A percentile compares a stretch with the other conserved stretches of the same genome.
Evolutionary conservation across 2,797 vertebrate genomes (phyloP).

Genomic region (Steatocranus sp.): DNA sequence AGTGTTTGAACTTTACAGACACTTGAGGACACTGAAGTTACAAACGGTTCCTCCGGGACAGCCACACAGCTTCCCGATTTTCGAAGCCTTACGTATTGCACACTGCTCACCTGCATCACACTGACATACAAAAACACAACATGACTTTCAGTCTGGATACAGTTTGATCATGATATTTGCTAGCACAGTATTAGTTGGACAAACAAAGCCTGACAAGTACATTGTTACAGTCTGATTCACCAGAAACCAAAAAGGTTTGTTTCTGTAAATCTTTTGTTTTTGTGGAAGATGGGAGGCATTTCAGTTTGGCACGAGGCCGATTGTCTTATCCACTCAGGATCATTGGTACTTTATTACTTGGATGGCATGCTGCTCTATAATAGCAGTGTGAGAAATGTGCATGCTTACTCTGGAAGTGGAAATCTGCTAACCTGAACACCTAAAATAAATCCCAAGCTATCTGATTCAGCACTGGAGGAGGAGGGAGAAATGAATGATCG

Average conservation of each 20-base stretch:
- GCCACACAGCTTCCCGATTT: slow-evolving; percentile 75
- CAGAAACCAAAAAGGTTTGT: neutral
- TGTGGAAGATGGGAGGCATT: neutral
- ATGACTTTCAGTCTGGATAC: neutral
- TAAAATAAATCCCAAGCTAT: neutral
- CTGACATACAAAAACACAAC: slow-evolving; percentile 2
- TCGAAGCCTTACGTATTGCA: slow-evolving; percentile 73
- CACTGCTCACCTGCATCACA: slow-evolving; percentile 63
- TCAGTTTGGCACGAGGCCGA: neutral
- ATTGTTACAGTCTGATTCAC: neutral
- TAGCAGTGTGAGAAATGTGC: neutral
- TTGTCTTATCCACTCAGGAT: neutral
- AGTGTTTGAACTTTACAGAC: neutral
- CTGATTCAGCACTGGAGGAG: neutral
- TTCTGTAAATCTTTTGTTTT: neutral
- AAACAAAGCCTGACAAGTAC: neutral
- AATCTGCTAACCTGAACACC: neutral
- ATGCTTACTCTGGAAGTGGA: neutral
- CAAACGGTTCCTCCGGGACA: slow-evolving; percentile 70
- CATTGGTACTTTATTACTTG: rapidly evolving
- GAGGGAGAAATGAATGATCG: neutral
- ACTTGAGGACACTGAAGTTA: slow-evolving; percentile 31
- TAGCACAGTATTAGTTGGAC: neutral
- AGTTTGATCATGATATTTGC: rapidly evolving
- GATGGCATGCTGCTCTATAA: neutral